phyloP scores from a whole-genome alignment of 2,113 vertebrate species.

The Sitta europaea region DNA sequence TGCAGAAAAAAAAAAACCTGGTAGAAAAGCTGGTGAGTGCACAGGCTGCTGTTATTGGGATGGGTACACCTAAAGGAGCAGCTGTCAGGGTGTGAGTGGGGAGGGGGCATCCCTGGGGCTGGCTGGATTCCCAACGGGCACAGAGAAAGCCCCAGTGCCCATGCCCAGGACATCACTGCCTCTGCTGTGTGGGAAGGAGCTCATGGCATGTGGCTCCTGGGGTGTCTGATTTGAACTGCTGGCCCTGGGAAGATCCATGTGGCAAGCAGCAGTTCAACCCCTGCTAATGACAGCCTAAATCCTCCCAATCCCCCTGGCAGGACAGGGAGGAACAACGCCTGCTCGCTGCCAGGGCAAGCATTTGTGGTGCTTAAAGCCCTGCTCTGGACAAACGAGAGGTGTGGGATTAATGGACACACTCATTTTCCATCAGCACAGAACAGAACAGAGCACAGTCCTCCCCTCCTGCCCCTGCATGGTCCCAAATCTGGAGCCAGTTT shows the following conservation, averaged over 20 bases:
- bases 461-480: not conserved
- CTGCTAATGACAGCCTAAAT: accelerated
- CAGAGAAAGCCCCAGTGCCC: not conserved
- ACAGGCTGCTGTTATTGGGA: not conserved
- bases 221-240: not conserved
- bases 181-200: accelerated
- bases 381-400: accelerated
- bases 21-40: not conserved
- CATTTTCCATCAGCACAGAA: accelerated
- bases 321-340: not conserved
- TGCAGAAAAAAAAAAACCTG: not conserved
- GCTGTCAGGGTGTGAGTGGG: accelerated
- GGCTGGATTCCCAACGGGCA: not conserved
- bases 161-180: not conserved
- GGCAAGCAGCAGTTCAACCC: not conserved
- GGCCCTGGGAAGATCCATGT: not conserved
- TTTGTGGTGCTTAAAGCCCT: not conserved
- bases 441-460: not conserved
- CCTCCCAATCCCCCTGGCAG: accelerated
- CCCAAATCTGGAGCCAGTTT: accelerated
- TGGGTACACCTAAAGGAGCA: accelerated
- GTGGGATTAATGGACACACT: not conserved
- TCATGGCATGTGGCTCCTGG: accelerated
- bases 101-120: accelerated
- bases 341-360: not conserved